Evolutionary conservation across 2,888 invertebrate genomes (phyloP), one percentile per base, ranked within the genome.

Genomic region (Synergus itoensis): DNA sequence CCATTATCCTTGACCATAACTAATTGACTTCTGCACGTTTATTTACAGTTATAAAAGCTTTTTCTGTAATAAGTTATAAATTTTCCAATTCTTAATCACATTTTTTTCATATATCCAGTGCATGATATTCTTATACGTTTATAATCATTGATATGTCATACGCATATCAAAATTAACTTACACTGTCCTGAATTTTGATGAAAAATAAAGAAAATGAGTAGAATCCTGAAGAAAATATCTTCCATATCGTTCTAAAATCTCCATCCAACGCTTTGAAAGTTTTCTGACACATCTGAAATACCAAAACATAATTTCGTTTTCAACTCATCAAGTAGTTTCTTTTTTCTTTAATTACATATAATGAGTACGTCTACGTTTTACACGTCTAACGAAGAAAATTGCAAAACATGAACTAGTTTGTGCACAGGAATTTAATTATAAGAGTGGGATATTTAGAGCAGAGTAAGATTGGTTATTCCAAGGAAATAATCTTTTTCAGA

Each of bases 161-260:
- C 28, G 5, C 4, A 41, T 40, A 14, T 4, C 28, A 64, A 40
- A 64, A 36, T 11, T 12, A 14, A 85, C 88, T 88, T 82, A 91
- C 91, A 80, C 84, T 91, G 91, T 78, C 88, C 89, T 53, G 85
- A 80, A 76, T 82, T 80, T 73, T 82, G 82, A 80, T 86, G 87
- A 82, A 89, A 77, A 81, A 86, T 84, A 81, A 85, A 89, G 83
- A 84, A 88, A 78, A 89, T 83, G 57, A 84, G 83, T 80, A 90
- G 82, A 82, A 89, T 85, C 85, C 85, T 89, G 83, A 86, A 85
- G 85, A 89, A 82, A 85, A 87, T 85, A 86, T 85, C 85, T 84
- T 88, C 89, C 91, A 91, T 91, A 87, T 87, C 88, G 86, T 85
- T 87, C 86, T 87, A 86, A 89, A 85, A 86, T 89, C 90, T 89